phyloP scores from a whole-genome alignment of 2,797 vertebrate genomes.

The Triplophysa yarkandensis region DNA sequence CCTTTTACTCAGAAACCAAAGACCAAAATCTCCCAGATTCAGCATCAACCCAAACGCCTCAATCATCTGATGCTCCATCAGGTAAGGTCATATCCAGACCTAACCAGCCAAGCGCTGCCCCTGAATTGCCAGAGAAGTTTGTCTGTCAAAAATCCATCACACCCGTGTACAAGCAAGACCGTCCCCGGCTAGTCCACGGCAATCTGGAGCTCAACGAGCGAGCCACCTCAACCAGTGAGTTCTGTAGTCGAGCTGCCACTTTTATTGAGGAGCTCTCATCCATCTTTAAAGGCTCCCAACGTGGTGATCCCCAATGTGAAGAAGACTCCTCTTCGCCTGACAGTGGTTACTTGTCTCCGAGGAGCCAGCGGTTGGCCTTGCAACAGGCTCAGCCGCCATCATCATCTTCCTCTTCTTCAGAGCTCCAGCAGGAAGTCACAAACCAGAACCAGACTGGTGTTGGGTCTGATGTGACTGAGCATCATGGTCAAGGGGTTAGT shows the following conservation, averaged over 20 bases:
- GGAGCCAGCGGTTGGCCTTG: conserved; percentile 68
- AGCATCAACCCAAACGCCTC: conserved; percentile 10
- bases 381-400: conserved; percentile 63
- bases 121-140: conserved; percentile 63
- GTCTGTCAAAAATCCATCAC: conserved; percentile 64
- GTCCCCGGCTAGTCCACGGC: conserved; percentile 72
- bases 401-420: conserved; percentile 53
- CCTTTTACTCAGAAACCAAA: conserved; percentile 68
- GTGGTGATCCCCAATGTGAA: conserved; percentile 78
- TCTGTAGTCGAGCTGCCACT: conserved; percentile 87
- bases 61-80: conserved; percentile 57
- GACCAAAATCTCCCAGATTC: conserved; percentile 48
- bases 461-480: conserved; percentile 43
- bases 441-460: conserved; percentile 31
- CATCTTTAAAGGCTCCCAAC: conserved; percentile 87
- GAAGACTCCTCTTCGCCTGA: conserved; percentile 94
- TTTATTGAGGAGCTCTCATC: conserved; percentile 96
- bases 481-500: conserved; percentile 48
- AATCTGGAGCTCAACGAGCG: conserved; percentile 73
- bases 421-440: conserved; percentile 63
- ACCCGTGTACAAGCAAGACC: conserved; percentile 80
- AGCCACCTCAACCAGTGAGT: conserved; percentile 77
- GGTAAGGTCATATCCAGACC: conserved; percentile 61
- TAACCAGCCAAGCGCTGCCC: conserved; percentile 52
- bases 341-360: conserved; percentile 93